Evolutionary conservation across 2,113 vertebrate species (phyloP).

Genomic region (Stomatorhinus ivindoensis): DNA sequence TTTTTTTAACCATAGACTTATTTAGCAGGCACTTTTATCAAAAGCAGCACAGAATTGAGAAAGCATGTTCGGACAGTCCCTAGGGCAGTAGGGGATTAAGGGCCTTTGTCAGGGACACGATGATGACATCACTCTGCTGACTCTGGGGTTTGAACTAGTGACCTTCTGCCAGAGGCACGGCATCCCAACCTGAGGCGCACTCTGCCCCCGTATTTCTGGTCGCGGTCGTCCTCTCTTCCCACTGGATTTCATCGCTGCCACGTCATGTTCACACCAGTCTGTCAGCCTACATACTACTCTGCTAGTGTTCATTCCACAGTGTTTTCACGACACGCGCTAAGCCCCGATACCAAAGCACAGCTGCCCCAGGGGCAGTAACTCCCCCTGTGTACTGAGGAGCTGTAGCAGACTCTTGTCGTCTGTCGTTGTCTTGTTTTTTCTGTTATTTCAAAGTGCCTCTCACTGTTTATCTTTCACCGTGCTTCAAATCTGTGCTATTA

Average conservation of each 20-base stretch:
- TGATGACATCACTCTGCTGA: not conserved
- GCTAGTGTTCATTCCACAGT: not conserved
- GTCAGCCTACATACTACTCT: not conserved
- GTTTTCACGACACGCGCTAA: not conserved
- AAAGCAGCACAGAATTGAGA: not conserved
- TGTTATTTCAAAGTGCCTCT: conserved; percentile 33
- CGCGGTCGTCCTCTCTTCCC: not conserved
- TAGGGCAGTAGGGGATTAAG: not conserved
- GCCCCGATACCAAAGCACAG: not conserved
- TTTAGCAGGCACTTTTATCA: not conserved
- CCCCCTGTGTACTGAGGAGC: not conserved
- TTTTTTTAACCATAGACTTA: not conserved
- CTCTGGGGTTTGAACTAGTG: not conserved
- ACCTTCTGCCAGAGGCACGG: not conserved
- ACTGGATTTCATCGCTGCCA: not conserved
- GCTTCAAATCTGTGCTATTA: conserved; percentile 70
- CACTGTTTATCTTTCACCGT: conserved; percentile 62
- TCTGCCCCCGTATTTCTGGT: not conserved
- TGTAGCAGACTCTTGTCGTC: conserved; percentile 14
- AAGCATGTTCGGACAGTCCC: not conserved
- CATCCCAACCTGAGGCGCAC: not conserved
- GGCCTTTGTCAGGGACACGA: not conserved
- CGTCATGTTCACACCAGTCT: not conserved
- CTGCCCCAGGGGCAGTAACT: not conserved
- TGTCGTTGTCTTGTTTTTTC: conserved; percentile 18